Percentiles rank a stretch among this genome's conserved stretches.
phyloP scores from a whole-genome alignment of 1,140 invertebrate species.

The Lethocerus indicus region DNA sequence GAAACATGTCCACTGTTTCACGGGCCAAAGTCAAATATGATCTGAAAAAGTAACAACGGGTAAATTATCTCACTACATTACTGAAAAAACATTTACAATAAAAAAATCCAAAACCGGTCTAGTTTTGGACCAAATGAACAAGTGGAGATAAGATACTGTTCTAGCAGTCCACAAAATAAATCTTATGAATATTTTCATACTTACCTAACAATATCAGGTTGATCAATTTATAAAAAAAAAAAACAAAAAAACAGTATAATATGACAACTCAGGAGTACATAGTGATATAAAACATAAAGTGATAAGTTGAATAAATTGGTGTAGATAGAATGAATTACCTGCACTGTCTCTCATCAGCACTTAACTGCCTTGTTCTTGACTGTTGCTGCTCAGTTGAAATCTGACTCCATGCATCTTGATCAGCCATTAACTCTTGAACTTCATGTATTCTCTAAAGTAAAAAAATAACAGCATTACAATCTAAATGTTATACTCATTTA shows the following conservation, averaged over 20 bases:
- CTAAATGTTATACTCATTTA: neutral
- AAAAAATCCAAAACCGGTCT: too few relatives aligned
- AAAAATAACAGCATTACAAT: neutral
- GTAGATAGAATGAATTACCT: slow-evolving; percentile 27
- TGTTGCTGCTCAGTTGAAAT: slow-evolving; percentile 57
- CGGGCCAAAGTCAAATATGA: slow-evolving; percentile 88
- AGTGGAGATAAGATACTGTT: too few relatives aligned
- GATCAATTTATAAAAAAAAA: too few relatives aligned
- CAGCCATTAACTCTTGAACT: slow-evolving; percentile 73
- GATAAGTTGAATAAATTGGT: too few relatives aligned
- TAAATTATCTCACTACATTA: neutral
- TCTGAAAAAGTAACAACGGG: slow-evolving; percentile 22
- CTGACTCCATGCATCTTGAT: slow-evolving; percentile 43
- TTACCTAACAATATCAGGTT: too few relatives aligned
- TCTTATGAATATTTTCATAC: too few relatives aligned
- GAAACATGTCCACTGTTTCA: slow-evolving; percentile 96
- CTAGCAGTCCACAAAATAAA: too few relatives aligned
- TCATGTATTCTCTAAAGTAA: slow-evolving; percentile 63
- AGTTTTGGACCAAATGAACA: too few relatives aligned
- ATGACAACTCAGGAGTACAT: too few relatives aligned
- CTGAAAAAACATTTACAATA: neutral
- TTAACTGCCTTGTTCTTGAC: slow-evolving; percentile 55
- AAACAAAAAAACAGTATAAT: too few relatives aligned
- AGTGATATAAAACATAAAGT: too few relatives aligned
- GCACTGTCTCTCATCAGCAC: slow-evolving; percentile 84